Percentiles rank a stretch among this genome's conserved stretches.
Evolutionary conservation across 2,113 vertebrate species (phyloP).

Genomic region (Burhinus bistriatus): DNA sequence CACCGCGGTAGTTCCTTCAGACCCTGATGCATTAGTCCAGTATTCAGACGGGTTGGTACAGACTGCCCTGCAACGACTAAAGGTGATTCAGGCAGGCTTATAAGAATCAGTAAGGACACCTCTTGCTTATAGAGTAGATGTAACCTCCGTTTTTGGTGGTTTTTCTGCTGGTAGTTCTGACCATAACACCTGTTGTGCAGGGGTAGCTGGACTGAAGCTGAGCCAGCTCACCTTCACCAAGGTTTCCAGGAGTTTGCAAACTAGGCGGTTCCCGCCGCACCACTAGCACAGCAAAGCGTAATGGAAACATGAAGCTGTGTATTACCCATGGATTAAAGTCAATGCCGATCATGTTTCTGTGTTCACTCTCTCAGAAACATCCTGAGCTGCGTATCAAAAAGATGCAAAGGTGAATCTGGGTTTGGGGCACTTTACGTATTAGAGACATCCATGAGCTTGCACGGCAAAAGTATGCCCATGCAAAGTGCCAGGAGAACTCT

Average conservation of each 20-base stretch:
- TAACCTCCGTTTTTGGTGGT: neutral
- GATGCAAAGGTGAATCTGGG: neutral
- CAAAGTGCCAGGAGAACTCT: neutral
- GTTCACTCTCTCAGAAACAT: neutral
- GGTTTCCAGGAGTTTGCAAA: neutral
- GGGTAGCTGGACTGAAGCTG: neutral
- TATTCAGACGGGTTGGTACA: neutral
- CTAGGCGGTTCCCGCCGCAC: neutral
- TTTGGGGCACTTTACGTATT: neutral
- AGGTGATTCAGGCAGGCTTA: neutral
- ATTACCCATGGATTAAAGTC: neutral
- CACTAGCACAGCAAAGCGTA: neutral
- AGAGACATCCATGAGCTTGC: fast-evolving
- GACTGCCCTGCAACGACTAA: neutral
- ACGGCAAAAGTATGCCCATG: neutral
- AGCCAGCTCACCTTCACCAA: neutral
- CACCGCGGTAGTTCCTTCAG: neutral
- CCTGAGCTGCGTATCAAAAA: neutral
- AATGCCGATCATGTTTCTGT: neutral
- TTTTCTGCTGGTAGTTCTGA: neutral
- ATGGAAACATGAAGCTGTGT: neutral
- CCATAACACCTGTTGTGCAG: neutral
- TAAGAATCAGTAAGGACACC: neutral
- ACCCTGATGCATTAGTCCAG: neutral
- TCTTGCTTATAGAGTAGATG: neutral